Conservation (phyloP, 2,113 vertebrate genomes). For the Accipiter virgatus region DNA sequence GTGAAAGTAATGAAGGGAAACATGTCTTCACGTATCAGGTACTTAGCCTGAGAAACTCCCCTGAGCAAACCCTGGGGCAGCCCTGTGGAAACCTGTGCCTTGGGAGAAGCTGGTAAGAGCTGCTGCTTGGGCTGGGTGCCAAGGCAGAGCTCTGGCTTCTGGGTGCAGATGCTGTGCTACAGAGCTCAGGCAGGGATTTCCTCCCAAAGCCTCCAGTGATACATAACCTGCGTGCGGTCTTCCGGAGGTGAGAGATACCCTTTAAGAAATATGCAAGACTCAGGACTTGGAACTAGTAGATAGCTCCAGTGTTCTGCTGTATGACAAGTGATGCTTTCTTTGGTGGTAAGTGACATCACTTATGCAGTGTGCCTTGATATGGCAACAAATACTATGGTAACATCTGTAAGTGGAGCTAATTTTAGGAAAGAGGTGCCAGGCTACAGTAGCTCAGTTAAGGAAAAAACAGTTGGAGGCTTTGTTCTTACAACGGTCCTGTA, state of each 20-base stretch:
- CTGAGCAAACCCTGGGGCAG: not conserved
- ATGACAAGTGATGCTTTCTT: not conserved
- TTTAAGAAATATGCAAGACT: not conserved
- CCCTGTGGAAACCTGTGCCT: not conserved
- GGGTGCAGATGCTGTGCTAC: not conserved
- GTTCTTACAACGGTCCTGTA: not conserved
- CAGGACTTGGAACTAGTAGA: not conserved
- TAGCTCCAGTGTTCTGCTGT: not conserved
- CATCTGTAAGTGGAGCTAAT: not conserved
- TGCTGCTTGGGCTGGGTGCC: not conserved
- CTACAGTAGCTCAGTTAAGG: not conserved
- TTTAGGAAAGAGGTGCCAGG: not conserved
- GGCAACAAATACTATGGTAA: not conserved
- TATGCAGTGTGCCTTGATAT: not conserved
- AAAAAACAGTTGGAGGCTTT: not conserved
- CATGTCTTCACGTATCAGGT: not conserved
- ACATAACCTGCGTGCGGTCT: not conserved
- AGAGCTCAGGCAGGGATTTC: not conserved
- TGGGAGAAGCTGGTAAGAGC: not conserved
- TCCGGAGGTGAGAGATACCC: not conserved
- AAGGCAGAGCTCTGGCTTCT: not conserved
- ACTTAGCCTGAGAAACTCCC: not conserved
- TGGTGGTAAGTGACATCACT: not conserved
- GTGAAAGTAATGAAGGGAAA: not conserved
- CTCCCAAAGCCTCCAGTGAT: not conserved